These are phyloP conservation scores for Climacteris rufus DNA, from an alignment of 2,113 vertebrate genomes.

Conservation along the genomic window DNA sequence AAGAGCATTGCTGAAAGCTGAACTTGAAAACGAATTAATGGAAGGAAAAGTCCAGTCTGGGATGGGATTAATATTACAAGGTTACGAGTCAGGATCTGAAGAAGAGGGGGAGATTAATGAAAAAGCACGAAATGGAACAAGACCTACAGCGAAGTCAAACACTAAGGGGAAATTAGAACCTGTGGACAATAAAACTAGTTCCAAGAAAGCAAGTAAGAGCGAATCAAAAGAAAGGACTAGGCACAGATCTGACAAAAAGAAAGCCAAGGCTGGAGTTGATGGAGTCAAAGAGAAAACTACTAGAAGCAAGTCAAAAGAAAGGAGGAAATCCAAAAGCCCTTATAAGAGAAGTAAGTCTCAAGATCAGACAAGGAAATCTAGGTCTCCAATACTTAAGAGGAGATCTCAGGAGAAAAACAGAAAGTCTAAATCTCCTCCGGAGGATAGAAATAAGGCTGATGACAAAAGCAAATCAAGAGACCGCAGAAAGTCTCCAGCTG, in stretches of 20 bases:
- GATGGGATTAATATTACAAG: constrained; percentile 97
- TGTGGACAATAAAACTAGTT: constrained; percentile 81
- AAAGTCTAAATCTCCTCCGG: constrained; percentile 74
- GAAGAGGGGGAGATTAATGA: constrained; percentile 91
- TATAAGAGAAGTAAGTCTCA: constrained; percentile 81
- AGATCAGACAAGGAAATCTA: constrained; percentile 82
- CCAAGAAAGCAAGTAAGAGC: constrained; percentile 86
- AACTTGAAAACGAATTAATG: constrained; percentile 98
- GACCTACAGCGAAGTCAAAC: constrained; percentile 74
- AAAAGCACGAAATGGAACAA: constrained; percentile 85
- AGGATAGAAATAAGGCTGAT: constrained; percentile 72
- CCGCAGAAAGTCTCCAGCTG: constrained; percentile 75
- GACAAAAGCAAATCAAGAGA: constrained; percentile 76
- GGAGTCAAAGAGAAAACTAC: constrained; percentile 75
- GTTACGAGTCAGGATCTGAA: constrained; percentile 97
- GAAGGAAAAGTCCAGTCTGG: constrained; percentile 97
- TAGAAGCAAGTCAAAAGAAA: constrained; percentile 88
- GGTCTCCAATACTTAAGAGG: constrained; percentile 74
- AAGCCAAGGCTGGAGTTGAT: constrained; percentile 74
- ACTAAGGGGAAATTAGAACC: constrained; percentile 85
- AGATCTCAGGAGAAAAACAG: constrained; percentile 78
- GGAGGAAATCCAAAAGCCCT: constrained; percentile 82
- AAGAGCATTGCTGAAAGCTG: constrained; percentile 96
- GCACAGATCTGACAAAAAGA: constrained; percentile 89
- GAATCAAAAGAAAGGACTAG: constrained; percentile 85